Conservation (phyloP, 2,113 vertebrate genomes). For the Anas platyrhynchos region DNA sequence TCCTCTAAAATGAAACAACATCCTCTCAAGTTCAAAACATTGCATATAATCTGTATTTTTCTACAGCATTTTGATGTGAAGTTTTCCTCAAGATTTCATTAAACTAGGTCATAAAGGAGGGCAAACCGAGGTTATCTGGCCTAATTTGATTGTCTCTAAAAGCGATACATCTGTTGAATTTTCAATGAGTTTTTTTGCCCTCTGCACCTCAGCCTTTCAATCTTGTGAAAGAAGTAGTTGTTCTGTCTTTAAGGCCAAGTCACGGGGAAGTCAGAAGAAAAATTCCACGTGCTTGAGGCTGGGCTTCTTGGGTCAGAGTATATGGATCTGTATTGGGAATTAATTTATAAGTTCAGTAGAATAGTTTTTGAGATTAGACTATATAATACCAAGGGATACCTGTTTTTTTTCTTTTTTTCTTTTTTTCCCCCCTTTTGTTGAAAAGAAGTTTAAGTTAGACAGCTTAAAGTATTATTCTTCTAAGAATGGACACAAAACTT, state of each 20-base stretch:
- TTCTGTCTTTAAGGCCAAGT: background rate
- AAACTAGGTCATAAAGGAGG: background rate
- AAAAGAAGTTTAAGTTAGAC: conserved; percentile 2
- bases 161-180: background rate
- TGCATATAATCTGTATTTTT: background rate
- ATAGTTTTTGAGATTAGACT: background rate
- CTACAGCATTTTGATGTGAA: background rate
- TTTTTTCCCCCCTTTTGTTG: accelerated
- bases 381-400: background rate
- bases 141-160: conserved; percentile 13
- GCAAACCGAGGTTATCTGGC: background rate
- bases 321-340: background rate
- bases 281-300: background rate
- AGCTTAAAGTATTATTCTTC: background rate
- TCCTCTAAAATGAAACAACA: background rate
- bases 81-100: background rate
- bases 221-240: background rate
- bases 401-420: background rate
- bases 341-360: background rate
- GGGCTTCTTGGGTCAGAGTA: background rate
- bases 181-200: background rate
- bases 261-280: background rate
- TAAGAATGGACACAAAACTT: background rate
- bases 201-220: background rate
- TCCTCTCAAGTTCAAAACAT: background rate